Evolutionary conservation across 2,888 invertebrate species (phyloP).

Genomic region (Habroteleia sp.): DNA sequence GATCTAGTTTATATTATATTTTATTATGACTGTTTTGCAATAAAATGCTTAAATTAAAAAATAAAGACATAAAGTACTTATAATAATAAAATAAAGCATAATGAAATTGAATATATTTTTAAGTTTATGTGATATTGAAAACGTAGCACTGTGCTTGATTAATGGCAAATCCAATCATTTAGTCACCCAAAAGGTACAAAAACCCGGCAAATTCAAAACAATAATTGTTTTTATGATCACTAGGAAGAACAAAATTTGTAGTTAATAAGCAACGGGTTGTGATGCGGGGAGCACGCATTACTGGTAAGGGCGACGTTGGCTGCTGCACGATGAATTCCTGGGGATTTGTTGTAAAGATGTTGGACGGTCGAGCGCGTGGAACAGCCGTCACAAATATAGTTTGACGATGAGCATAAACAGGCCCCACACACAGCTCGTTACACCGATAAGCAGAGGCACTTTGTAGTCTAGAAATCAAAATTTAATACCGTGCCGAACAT

Average conservation of each 20-base stretch:
- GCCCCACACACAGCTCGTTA: conserved; percentile 95
- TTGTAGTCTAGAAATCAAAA: conserved; percentile 81
- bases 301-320: conserved; percentile 79
- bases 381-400: conserved; percentile 85
- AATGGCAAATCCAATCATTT: conserved; percentile 60
- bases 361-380: conserved; percentile 75
- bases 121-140: conserved; percentile 52
- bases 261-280: conserved; percentile 80
- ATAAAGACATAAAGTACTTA: too few relatives aligned
- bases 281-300: conserved; percentile 79
- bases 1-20: too few relatives aligned
- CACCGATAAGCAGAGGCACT: conserved; percentile 92
- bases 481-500: conserved; percentile 80
- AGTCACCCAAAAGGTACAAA: conserved; percentile 54
- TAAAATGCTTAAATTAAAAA: too few relatives aligned
- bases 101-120: too few relatives aligned
- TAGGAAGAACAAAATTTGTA: conserved; percentile 74
- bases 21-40: too few relatives aligned
- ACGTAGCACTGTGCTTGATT: conserved; percentile 67
- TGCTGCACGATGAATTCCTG: conserved; percentile 79
- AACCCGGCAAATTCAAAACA: conserved; percentile 65
- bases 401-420: conserved; percentile 88
- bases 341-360: conserved; percentile 78
- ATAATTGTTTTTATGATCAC: conserved; percentile 72
- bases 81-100: too few relatives aligned